Base-by-base conservation (phyloP, 2,888 invertebrate genomes). In the Oligia latruncula region DNA sequence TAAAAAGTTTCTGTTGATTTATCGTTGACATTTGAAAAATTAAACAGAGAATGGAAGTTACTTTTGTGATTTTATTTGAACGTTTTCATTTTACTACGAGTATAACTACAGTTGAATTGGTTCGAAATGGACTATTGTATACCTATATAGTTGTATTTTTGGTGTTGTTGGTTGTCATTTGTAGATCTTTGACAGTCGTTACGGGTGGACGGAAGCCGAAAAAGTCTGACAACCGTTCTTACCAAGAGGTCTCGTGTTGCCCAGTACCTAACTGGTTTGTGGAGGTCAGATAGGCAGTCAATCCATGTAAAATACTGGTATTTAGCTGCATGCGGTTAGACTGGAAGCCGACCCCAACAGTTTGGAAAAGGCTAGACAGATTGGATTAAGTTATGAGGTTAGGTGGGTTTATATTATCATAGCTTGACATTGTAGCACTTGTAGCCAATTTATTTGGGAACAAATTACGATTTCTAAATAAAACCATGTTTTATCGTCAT, bases 1-100 rank as follows among this genome's bases (percentile, higher is more conserved):
- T 85, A 86, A 85, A 86, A 90, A 85, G 60, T 84, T 78, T 67
- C 11, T 70, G 80, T 87, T 89, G 85, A 87, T 89, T 84, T 82
- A 84, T 81, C 76, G 78, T 76, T 78, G 81, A 81, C 79, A 78
- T 82, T 85, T 77, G 46, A 77, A 78, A 81, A 77, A 85, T 72
- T 68, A 49, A 73, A 77, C 67, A 1, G 35, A 49, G 17, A 17
- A 29, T 49, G 58, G 17, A 82, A 40, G 64, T 55, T 29, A 40
- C 13, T 60, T 85, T 70, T 49, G 67, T 86, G 68, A 75, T 82
- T 86, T 74, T 75, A 52, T 81, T 70, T 43, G 5, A 71, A 60
- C 29, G 35, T 55, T 67, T 77, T 52, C 5, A 20, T 6, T 80
- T 52, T 43, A 60, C 6, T 20, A 29, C 29, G 29, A 29, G 29